Conservation (phyloP, 2,888 invertebrate genomes). For the Mesochorus sp. region DNA sequence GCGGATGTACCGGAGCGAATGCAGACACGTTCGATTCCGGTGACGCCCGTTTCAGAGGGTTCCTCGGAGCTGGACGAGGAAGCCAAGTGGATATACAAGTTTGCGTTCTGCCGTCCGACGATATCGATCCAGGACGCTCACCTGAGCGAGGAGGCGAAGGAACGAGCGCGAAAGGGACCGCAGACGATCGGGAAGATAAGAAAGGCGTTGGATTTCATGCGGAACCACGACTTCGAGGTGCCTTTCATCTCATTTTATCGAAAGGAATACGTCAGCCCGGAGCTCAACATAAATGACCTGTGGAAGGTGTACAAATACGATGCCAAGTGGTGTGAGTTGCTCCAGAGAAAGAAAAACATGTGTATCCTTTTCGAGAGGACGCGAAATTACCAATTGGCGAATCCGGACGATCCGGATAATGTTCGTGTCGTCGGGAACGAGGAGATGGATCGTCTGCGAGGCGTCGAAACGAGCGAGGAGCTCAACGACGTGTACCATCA, state of each 20-base stretch:
- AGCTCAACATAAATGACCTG: constrained; percentile 94
- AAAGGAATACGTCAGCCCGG: constrained; percentile 97
- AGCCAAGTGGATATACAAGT: constrained; percentile 97
- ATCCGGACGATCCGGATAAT: constrained; percentile 90
- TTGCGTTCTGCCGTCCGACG: constrained; percentile 92
- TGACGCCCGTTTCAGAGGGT: constrained; percentile 90
- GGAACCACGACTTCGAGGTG: constrained; percentile 96
- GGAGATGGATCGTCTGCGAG: constrained; percentile 89
- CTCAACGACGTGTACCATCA: constrained; percentile 95
- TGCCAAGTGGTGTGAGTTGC: constrained; percentile 95
- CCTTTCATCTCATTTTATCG: constrained; percentile 99
- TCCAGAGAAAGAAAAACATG: constrained; percentile 90
- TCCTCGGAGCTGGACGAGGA: constrained; percentile 95
- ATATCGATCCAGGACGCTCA: constrained; percentile 89
- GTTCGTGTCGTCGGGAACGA: constrained; percentile 91
- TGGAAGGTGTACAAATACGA: constrained; percentile 98
- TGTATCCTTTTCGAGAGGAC: constrained; percentile 92
- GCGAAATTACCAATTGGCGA: constrained; percentile 91
- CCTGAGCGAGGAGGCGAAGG: constrained; percentile 81
- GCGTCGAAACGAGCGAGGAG: constrained; percentile 93
- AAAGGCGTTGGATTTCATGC: constrained; percentile 95
- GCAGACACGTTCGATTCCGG: constrained; percentile 93
- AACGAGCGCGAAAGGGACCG: constrained; percentile 85
- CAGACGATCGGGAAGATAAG: constrained; percentile 92
- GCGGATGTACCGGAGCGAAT: constrained; percentile 94